Evolutionary conservation across 2,888 invertebrate species (phyloP).

Genomic region (Drosophila crucigera): DNA sequence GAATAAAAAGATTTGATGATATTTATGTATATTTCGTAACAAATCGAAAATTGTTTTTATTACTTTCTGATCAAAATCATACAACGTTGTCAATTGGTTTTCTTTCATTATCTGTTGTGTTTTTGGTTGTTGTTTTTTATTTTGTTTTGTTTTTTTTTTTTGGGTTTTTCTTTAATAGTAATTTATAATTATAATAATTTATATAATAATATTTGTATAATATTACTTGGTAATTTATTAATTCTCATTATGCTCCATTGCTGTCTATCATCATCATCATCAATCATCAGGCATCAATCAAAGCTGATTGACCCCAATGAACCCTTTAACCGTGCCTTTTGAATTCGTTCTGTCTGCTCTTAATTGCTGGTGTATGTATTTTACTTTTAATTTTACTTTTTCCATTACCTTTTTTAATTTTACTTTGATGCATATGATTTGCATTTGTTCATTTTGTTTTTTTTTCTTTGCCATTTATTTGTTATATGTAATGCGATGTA

Average conservation of each 20-base stretch:
- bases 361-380: slow-evolving; percentile 43
- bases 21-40: slow-evolving; percentile 79
- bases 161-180: slow-evolving; percentile 73
- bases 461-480: slow-evolving; percentile 60
- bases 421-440: slow-evolving; percentile 75
- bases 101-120: slow-evolving; percentile 63
- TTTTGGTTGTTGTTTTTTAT: slow-evolving; percentile 42
- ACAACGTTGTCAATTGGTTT: slow-evolving; percentile 85
- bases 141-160: slow-evolving; percentile 39
- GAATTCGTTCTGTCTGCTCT: slow-evolving; percentile 31
- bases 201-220: slow-evolving; percentile 80
- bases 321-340: slow-evolving; percentile 30
- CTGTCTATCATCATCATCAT: slow-evolving; percentile 5
- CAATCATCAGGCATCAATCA: slow-evolving; percentile 30
- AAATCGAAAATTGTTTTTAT: slow-evolving; percentile 79
- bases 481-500: slow-evolving; percentile 60
- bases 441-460: slow-evolving; percentile 36
- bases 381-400: slow-evolving; percentile 54
- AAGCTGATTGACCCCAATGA: slow-evolving; percentile 41
- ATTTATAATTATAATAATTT: slow-evolving; percentile 80
- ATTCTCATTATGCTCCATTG: slow-evolving; percentile 59
- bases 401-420: slow-evolving; percentile 37
- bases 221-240: slow-evolving; percentile 82
- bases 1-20: slow-evolving; percentile 25
- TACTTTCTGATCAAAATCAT: slow-evolving; percentile 85